Conservation (phyloP, 2,797 vertebrate species). For the Bradypodion pumilum region DNA sequence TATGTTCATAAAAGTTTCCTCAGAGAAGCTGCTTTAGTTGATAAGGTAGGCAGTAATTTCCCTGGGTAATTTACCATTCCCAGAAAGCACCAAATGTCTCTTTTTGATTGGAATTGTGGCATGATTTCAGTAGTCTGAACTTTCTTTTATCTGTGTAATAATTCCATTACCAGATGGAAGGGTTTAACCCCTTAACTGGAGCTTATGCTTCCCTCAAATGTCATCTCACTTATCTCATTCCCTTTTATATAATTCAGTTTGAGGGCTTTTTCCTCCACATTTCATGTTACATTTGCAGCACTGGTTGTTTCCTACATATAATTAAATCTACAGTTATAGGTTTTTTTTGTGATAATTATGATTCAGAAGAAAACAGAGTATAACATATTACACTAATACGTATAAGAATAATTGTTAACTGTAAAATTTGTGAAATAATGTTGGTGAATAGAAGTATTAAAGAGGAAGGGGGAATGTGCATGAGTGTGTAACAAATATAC, state of each 20-base stretch:
- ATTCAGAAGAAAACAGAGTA: not conserved
- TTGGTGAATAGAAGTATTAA: too few species aligned
- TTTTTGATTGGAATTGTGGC: not conserved
- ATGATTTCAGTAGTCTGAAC: not conserved
- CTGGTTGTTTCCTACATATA: not conserved
- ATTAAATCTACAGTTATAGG: not conserved
- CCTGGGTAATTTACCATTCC: constrained; percentile 11
- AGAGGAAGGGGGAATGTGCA: too few species aligned
- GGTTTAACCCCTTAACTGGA: not conserved
- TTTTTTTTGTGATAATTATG: not conserved
- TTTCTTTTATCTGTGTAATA: not conserved
- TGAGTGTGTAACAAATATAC: too few species aligned
- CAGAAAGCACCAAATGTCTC: not conserved
- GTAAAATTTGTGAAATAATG: not conserved
- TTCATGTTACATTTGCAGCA: constrained; percentile 5
- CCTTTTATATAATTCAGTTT: not conserved
- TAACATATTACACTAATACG: not conserved
- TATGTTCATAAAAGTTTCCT: constrained; percentile 22
- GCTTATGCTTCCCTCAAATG: constrained; percentile 1
- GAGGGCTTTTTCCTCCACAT: not conserved
- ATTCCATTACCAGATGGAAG: not conserved
- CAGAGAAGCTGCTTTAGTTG: constrained; percentile 9
- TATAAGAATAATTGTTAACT: not conserved
- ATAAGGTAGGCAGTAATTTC: constrained; percentile 18
- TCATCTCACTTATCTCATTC: not conserved